Evolutionary conservation across 1,140 invertebrate species (phyloP).

Genomic region (Aphaenogaster ashmeadi): DNA sequence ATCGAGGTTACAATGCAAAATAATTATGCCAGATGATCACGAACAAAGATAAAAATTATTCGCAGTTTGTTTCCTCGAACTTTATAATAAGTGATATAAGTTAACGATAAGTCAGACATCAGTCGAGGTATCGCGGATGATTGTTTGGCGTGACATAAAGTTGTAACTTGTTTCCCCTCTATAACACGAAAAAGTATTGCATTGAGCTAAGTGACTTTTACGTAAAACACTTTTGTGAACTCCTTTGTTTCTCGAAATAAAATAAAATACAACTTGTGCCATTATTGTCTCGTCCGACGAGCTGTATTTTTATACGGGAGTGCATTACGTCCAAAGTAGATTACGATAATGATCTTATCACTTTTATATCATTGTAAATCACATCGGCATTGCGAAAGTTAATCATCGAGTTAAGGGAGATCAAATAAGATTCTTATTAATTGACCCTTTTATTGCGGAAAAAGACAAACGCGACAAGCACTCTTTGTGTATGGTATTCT

Average conservation of each 20-base stretch:
- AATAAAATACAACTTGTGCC: background rate
- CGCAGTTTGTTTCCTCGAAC: background rate
- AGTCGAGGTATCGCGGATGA: background rate
- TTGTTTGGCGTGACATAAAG: background rate
- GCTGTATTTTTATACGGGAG: background rate
- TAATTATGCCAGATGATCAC: background rate
- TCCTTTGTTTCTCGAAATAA: constrained; percentile 28
- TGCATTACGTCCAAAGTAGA: background rate
- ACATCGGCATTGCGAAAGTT: background rate
- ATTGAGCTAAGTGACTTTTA: constrained; percentile 32
- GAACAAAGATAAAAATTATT: background rate
- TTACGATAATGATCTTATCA: constrained; percentile 10
- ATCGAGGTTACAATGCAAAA: background rate
- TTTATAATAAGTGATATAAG: constrained; percentile 7
- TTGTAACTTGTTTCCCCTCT: background rate
- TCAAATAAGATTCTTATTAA: constrained; percentile 9
- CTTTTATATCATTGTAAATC: background rate
- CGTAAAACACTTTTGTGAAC: constrained; percentile 6
- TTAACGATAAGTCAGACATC: constrained; percentile 5
- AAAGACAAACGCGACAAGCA: background rate
- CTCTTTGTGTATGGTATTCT: background rate
- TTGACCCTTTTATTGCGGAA: background rate
- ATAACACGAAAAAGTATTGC: background rate
- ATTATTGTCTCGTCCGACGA: background rate
- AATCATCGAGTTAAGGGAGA: background rate